Conservation (phyloP, 2,113 vertebrate species). For the Seriola aureovittata region DNA sequence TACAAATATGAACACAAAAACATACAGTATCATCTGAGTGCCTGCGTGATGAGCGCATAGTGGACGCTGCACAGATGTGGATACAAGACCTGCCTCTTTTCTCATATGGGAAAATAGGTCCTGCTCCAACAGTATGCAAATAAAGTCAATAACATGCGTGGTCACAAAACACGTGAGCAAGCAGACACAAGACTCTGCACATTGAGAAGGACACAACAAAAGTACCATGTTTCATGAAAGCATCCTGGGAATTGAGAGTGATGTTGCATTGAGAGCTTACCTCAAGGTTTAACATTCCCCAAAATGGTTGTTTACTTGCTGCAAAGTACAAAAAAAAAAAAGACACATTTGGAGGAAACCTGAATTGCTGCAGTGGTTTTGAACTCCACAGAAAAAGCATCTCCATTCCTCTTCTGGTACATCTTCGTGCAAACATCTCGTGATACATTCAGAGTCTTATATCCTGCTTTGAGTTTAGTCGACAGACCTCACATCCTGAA, state of each 20-base stretch:
- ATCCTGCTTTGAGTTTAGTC: constrained; percentile 15
- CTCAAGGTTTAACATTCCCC: constrained; percentile 9
- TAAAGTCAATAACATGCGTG: constrained; percentile 34
- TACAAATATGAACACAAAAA: constrained; percentile 54
- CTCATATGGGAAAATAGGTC: constrained; percentile 38
- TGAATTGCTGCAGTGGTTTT: constrained; percentile 1
- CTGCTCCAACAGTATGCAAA: constrained; percentile 33
- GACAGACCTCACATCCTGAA: constrained; percentile 28
- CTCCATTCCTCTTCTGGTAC: neutral
- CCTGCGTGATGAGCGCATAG: constrained; percentile 28
- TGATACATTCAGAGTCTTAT: constrained; percentile 11
- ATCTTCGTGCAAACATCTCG: constrained; percentile 10
- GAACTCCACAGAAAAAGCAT: neutral
- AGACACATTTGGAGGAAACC: constrained; percentile 2
- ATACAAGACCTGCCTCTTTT: constrained; percentile 14
- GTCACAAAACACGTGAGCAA: constrained; percentile 45
- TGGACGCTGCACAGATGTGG: constrained; percentile 49
- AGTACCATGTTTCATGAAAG: constrained; percentile 24
- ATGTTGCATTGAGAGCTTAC: constrained; percentile 21
- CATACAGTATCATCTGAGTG: constrained; percentile 35
- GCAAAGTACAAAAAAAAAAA: neutral
- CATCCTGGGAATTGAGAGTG: constrained; percentile 36
- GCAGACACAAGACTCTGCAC: constrained; percentile 17
- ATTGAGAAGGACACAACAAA: constrained; percentile 18
- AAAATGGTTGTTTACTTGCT: constrained; percentile 30